Base-by-base conservation (phyloP, 1,140 invertebrate species). In the Lanistes nyassanus region DNA sequence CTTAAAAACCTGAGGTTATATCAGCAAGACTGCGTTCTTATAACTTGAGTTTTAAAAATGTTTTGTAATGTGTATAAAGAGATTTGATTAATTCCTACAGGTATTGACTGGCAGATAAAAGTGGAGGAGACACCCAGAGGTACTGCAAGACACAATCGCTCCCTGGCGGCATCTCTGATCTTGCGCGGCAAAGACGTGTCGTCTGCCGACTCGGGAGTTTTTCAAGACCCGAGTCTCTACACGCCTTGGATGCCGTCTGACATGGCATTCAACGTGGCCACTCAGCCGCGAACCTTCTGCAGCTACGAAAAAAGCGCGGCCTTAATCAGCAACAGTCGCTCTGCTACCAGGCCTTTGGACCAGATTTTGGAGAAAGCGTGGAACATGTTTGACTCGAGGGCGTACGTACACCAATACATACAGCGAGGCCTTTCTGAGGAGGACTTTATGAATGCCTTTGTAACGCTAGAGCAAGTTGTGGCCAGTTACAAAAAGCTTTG, bases 341-440 rank as follows among this genome's bases (percentile, higher is more conserved):
- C 83, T 19, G 78, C 83, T 6, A 74, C 85, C 13, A 64, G 62
- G 2, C 78, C 83, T 2, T 71, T 90, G 67, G 81, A 89, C 55
- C 72, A 76, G 16, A 81, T 88, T 51, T 73, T 89, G 23, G 83
- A 83, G 3, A 88, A 87, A 75, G 88, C 88, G 6, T 90, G 88
- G 88, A 83, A 82, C 34, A 89, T 90, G 88, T 90, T 90, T 77
- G 82, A 83, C 0, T 85, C 87, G 0, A 74, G 87, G 51, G 88
- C 88, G 4, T 90, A 88, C 72, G 84, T 89, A 31, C 88, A 90
- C 77, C 89, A 89, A 74, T 90, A 90, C 81, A 65, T 81, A 3
- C 81, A 82, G 74, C 86, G 88, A 80, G 88, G 87, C 31, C 68
- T 88, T 29, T 79, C 76, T 6, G 86, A 87, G 39, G 88, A 88